Base-by-base conservation (phyloP, 2,888 invertebrate species). In the Apomyelois bistriatella region DNA sequence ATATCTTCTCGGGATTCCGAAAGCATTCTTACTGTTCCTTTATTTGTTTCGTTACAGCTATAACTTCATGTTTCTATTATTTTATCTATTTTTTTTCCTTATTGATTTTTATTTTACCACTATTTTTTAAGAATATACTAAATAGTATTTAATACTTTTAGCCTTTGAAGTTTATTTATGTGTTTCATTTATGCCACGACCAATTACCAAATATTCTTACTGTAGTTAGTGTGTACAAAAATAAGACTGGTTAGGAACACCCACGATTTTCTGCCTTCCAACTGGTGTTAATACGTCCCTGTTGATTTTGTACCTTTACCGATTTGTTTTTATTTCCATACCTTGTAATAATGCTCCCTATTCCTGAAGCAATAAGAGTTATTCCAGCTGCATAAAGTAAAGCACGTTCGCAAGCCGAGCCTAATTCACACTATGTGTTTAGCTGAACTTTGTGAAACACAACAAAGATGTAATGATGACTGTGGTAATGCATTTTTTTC, bases 361-460 rank as follows among this genome's bases (percentile, higher is more conserved):
- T 71, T 57, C 55, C 48, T 43, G 62, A 56, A 59, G 60, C 56
- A 57, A 62, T 76, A 80, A 65, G 68, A 60, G 62, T 66, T 61
- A 36, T 51, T 48, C 52, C 48, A 53, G 50, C 41, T 54, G 55
- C 57, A 59, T 62, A 57, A 56, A 57, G 53, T 55, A 57, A 60
- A 60, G 62, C 62, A 60, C 56, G 65, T 64, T 65, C 65, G 73
- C 74, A 70, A 73, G 76, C 71, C 68, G 65, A 75, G 70, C 70
- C 79, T 82, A 88, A 88, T 88, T 88, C 80, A 86, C 87, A 88
- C 87, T 72, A 76, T 73, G 78, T 82, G 72, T 85, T 87, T 87
- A 89, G 85, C 88, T 84, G 79, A 83, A 79, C 76, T 85, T 85
- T 70, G 88, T 85, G 88, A 89, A 89, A 85, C 81, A 79, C 80